Evolutionary conservation across 2,113 vertebrate genomes (phyloP).

Genomic region (Candoia aspera): DNA sequence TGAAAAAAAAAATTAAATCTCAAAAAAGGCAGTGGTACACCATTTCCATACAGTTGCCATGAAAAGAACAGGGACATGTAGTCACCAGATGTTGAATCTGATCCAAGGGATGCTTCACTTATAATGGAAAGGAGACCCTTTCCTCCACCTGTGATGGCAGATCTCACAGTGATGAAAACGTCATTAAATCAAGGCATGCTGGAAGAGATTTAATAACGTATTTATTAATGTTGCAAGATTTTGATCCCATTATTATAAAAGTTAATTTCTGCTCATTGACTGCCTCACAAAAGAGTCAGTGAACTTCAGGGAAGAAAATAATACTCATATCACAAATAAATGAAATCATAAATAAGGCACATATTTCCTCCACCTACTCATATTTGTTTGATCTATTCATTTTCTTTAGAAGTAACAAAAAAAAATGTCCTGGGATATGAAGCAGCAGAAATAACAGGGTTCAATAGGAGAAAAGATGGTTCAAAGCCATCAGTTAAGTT

Average conservation of each 20-base stretch:
- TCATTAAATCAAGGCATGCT: neutral
- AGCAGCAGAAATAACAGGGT: neutral
- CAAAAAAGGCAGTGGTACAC: no score
- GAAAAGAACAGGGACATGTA: no score
- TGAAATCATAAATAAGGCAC: neutral
- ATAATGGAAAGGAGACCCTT: neutral
- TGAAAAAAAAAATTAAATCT: no score
- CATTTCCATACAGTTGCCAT: no score
- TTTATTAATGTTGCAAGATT: neutral
- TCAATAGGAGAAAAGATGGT: constrained; percentile 11
- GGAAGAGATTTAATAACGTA: neutral
- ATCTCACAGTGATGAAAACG: neutral
- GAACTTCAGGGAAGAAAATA: neutral
- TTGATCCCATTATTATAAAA: neutral
- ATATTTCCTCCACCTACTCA: neutral
- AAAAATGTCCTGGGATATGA: neutral
- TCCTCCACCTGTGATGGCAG: neutral
- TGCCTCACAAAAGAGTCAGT: neutral
- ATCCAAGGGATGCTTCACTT: neutral
- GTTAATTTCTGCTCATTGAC: neutral
- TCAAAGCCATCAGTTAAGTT: neutral
- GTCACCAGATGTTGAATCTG: neutral
- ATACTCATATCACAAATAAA: neutral
- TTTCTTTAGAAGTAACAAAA: neutral
- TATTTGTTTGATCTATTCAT: neutral